Conservation (phyloP, 2,113 vertebrate species). For the Labeo rohita region DNA sequence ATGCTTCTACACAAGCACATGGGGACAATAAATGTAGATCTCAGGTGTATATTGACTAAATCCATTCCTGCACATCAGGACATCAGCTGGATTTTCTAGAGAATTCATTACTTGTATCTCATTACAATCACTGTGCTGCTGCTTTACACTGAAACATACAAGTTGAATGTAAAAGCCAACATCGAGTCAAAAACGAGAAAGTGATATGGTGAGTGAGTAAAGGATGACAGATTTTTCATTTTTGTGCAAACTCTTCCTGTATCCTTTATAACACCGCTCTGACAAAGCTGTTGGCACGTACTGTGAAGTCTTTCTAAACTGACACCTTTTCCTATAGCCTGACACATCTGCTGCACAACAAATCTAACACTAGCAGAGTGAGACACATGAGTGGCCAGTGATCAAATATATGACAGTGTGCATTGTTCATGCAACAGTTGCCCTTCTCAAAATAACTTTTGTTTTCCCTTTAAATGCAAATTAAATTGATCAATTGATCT, state of each 20-base stretch:
- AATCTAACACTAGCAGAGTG: background rate
- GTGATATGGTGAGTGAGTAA: background rate
- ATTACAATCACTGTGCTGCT: background rate
- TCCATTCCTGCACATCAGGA: background rate
- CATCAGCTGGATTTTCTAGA: background rate
- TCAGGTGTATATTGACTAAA: background rate
- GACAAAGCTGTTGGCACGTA: background rate
- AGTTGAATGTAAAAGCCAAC: background rate
- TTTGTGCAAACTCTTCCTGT: background rate
- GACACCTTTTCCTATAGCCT: background rate
- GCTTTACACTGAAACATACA: background rate
- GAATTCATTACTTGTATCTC: background rate
- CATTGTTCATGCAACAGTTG: background rate
- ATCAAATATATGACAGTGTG: slow-evolving; percentile 7
- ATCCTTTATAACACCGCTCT: background rate
- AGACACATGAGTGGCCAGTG: background rate
- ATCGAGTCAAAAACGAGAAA: background rate
- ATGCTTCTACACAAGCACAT: background rate
- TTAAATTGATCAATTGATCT: background rate
- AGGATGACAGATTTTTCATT: background rate
- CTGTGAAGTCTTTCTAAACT: background rate
- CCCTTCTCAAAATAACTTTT: background rate
- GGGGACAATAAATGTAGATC: background rate
- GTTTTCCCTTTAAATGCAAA: background rate
- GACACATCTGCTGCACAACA: background rate